A percentile compares a stretch with the other conserved stretches of the same genome.
These are phyloP conservation scores for Gopherus flavomarginatus DNA, from an alignment of 2,113 vertebrate genomes.

Conservation along the genomic window DNA sequence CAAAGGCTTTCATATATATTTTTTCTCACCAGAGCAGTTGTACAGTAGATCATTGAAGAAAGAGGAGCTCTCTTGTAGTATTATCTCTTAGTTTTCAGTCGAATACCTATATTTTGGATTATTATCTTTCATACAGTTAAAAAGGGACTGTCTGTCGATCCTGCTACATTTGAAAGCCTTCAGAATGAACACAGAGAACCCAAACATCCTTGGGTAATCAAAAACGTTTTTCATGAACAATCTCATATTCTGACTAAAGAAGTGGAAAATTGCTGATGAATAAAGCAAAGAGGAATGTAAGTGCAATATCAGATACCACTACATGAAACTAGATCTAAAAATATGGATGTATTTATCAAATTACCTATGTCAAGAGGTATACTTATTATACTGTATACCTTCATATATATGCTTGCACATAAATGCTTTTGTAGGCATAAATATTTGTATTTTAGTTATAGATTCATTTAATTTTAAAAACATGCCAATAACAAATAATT, in stretches of 20 bases:
- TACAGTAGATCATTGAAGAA: not conserved
- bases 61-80: not conserved
- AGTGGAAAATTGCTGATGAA: not conserved
- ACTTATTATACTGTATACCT: not conserved
- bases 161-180: slow-evolving; percentile 1
- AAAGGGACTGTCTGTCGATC: not conserved
- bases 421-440: not conserved
- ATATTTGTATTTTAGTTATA: not conserved
- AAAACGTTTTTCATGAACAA: not conserved
- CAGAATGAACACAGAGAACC: not conserved
- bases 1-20: slow-evolving; percentile 5
- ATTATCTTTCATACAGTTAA: not conserved
- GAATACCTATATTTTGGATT: not conserved
- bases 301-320: slow-evolving; percentile 3
- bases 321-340: not conserved
- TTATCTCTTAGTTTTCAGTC: not conserved
- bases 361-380: not conserved
- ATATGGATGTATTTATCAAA: not conserved
- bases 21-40: not conserved
- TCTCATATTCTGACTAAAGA: not conserved
- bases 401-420: not conserved
- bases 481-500: slow-evolving; percentile 32
- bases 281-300: not conserved
- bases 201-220: slow-evolving; percentile 35
- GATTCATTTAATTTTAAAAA: not conserved